Conservation (phyloP, 2,888 invertebrate genomes). For the Trachelus stipa region DNA sequence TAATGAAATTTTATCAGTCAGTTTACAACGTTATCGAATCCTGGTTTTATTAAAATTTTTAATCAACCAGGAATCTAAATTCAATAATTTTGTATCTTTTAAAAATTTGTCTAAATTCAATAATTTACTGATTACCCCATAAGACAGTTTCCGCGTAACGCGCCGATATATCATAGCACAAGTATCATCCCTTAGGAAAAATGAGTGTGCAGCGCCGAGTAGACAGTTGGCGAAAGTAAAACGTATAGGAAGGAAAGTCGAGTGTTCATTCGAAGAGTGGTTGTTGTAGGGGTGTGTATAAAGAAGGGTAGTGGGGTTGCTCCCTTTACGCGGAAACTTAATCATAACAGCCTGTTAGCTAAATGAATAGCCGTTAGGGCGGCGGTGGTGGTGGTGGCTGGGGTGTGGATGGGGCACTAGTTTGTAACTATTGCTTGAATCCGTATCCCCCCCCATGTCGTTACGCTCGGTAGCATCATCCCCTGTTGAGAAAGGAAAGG, state of each 20-base stretch:
- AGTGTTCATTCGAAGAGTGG: slow-evolving; percentile 9
- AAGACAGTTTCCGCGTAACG: too few species aligned
- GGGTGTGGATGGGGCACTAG: slow-evolving; percentile 38
- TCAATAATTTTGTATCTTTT: not conserved
- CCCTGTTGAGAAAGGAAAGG: slow-evolving; percentile 3
- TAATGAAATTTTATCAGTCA: not conserved
- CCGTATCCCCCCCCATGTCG: slow-evolving; percentile 35
- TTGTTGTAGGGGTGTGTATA: slow-evolving; percentile 11
- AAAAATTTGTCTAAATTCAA: not conserved
- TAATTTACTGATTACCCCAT: not conserved
- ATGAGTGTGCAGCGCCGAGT: not conserved
- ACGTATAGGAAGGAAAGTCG: slow-evolving; percentile 28
- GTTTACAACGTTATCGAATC: not conserved
- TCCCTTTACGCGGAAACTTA: slow-evolving; percentile 46
- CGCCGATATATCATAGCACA: too few species aligned
- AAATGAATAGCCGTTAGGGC: slow-evolving; percentile 53
- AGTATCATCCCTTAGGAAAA: not conserved
- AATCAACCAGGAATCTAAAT: not conserved
- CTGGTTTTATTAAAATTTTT: not conserved
- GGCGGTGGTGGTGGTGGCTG: slow-evolving; percentile 40
- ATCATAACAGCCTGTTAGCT: slow-evolving; percentile 62
- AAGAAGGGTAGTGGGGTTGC: slow-evolving; percentile 29
- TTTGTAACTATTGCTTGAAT: slow-evolving; percentile 48
- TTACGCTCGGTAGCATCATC: slow-evolving; percentile 18
- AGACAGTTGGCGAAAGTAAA: slow-evolving; percentile 16